Evolutionary conservation across 2,113 vertebrate genomes (phyloP), one percentile per base, ranked within the genome.

Genomic region (Peromyscus californicus): DNA sequence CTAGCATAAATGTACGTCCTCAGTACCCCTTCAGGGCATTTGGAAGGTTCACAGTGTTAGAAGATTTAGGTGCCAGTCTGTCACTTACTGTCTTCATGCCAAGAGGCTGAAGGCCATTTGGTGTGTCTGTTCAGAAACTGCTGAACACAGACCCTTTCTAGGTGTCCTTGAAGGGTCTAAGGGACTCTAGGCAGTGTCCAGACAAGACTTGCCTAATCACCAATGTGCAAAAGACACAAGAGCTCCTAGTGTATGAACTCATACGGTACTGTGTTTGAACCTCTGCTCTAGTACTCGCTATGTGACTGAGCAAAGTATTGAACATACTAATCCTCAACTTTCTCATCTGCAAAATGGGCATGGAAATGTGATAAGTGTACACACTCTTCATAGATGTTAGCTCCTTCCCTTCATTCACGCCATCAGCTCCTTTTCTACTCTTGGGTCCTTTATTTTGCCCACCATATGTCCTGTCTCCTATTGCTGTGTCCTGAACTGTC

Each of bases 131-230:
- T 70, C 76, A 94, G 75, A 94, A 88, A 31, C 4, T 89, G 3
- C 76, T 67, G 29, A 76, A 70, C 82, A 95, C 22, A 89, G 31
- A 54, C 76, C 29, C 89, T 59, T 89, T 70, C 67, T n/a, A 93
- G 80, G n/a, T 16, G 24, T 76, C 21, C 86, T 59, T 84, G 16
- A 61, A 78, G 26, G 21, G 33, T 84, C 9, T 42, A 82, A 26
- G 26, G 42, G 87, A 78, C 63, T 15, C 48, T 11, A 17, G 36
- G n/a, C 48, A 45, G 22, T 57, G 31, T 82, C 36, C 39, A 75
- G 33, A 29, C 39, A 24, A 17, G n/a, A 42, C 39, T 39, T 72
- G 39, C 67, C 80, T 84, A 48, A 69, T 87, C 69, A 83, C 70
- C 70, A 87, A 13, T 21, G 8, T 69, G 70, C 57, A 76, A 1